Base-by-base conservation (phyloP, 2,888 invertebrate genomes). In the Dolomedes plantarius region DNA sequence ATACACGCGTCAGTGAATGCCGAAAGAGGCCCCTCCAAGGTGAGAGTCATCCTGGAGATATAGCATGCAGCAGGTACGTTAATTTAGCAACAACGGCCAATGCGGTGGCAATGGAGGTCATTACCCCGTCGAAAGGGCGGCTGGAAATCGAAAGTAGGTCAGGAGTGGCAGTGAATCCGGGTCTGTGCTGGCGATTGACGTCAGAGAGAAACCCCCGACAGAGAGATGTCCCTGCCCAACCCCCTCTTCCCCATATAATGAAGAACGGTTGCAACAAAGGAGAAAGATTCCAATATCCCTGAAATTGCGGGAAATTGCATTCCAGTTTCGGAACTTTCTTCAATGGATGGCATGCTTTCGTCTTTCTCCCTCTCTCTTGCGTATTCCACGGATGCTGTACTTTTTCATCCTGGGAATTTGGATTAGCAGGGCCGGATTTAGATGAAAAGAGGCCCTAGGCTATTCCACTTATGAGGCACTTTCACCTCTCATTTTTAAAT, bases 71-170 rank as follows among this genome's bases (percentile, higher is more conserved):
- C 36, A 7, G 46, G 46, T 46, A n/a, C 9, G 11, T 46, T 46
- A 46, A 46, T 46, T 46, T n/a, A 46, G 16, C 6, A 46, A 46
- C 46, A 9, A 5, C 46, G 46, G 46, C 9, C 46, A 46, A 16
- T 46, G 36, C 36, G 5, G 5, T 7, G 5, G 16, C 16, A 16
- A 46, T n/a, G 16, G n/a, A 13, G 46, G 6, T 46, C 46, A n/a
- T 16, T 46, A 11, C 46, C 46, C 46, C 36, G 6, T 16, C 11
- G n/a, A 46, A 11, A 46, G 16, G 46, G 46, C 6, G 46, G 46
- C n/a, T 46, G 46, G 46, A 46, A 46, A 46, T 46, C 46, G 46
- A 46, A 46, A 46, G 46, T 46, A 46, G 46, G 46, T 46, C 46
- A 46, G 46, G 2, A 46, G 46, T 46, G 46, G 16, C 46, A 46